Evolutionary conservation across 1,140 invertebrate genomes (phyloP).

Genomic region (Brachionus paranguensis): DNA sequence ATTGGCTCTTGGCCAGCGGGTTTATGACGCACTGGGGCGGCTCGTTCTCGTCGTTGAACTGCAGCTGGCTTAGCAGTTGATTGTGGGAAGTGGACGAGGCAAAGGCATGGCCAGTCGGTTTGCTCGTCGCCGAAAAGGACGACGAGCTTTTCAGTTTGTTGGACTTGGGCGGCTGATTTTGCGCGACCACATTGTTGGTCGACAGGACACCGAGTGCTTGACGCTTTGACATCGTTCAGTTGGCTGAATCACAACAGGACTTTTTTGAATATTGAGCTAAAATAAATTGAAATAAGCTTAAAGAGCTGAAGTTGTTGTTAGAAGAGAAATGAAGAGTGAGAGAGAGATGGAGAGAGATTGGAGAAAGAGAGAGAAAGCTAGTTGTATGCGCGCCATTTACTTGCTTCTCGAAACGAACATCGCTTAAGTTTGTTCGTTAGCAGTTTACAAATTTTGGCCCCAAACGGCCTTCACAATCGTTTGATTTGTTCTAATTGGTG

Average conservation of each 20-base stretch:
- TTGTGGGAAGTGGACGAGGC: slow-evolving; percentile 9
- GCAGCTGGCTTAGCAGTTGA: neutral
- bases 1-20: neutral
- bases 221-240: slow-evolving; percentile 10
- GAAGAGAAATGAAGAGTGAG: neutral
- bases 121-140: neutral
- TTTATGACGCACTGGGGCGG: slow-evolving; percentile 23
- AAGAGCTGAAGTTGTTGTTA: neutral
- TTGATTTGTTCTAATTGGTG: neutral
- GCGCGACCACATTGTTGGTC: neutral
- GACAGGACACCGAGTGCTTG: slow-evolving; percentile 36
- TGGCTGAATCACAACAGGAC: neutral
- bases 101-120: neutral
- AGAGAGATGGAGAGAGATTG: neutral
- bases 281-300: neutral
- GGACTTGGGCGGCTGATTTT: neutral
- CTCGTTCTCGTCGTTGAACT: slow-evolving; percentile 38
- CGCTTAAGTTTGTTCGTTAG: neutral
- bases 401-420: neutral
- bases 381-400: neutral
- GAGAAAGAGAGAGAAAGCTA: no score
- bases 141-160: neutral
- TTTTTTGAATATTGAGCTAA: neutral
- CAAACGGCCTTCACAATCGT: neutral
- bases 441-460: neutral